Evolutionary conservation across 2,113 vertebrate species (phyloP).

Genomic region (Larimichthys crocea): DNA sequence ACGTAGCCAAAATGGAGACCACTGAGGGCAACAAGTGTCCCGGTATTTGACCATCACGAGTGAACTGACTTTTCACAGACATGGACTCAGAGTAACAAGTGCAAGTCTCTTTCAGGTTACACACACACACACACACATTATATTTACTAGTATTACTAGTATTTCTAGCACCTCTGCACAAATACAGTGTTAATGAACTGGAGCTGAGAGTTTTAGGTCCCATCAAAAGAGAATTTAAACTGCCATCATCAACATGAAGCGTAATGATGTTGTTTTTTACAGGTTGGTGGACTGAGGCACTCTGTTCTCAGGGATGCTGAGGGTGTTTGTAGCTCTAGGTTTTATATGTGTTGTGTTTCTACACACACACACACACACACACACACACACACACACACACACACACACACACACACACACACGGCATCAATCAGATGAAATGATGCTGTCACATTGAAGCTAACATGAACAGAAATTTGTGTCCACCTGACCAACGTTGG

Average conservation of each 20-base stretch:
- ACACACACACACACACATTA: not conserved
- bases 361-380: too few relatives aligned
- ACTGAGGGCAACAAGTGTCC: too few relatives aligned
- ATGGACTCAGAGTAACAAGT: too few relatives aligned
- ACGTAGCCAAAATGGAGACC: too few relatives aligned
- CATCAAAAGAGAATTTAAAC: not conserved
- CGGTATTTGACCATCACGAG: too few relatives aligned
- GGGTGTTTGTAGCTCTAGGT: not conserved
- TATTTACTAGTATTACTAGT: not conserved
- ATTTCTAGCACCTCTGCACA: not conserved
- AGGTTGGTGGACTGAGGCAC: too few relatives aligned
- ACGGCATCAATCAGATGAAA: not conserved
- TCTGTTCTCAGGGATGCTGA: too few relatives aligned
- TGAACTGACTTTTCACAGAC: too few relatives aligned
- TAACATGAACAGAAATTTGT: not conserved
- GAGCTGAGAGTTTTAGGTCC: not conserved
- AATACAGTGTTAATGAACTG: not conserved
- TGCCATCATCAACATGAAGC: not conserved
- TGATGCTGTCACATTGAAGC: not conserved
- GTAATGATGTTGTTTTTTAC: not conserved
- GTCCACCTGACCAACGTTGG: not conserved
- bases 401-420: too few relatives aligned
- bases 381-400: too few relatives aligned
- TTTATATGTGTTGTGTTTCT: not conserved
- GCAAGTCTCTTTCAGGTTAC: not conserved